phyloP scores from a whole-genome alignment of 1,140 invertebrate genomes.

The Drosophila persimilis region DNA sequence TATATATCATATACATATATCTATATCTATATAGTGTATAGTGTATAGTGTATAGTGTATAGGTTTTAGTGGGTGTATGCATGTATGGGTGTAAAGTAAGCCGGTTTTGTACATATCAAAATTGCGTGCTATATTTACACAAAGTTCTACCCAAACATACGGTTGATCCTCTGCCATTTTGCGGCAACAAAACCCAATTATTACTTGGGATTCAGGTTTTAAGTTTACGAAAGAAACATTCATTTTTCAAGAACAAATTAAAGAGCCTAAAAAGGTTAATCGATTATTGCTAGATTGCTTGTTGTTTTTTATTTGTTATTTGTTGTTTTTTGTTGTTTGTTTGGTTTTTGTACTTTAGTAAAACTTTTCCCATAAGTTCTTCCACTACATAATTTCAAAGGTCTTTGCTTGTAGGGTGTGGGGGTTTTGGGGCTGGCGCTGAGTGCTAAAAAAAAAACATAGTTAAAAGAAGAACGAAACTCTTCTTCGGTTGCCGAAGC shows the following conservation, averaged over 20 bases:
- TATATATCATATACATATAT: constrained; percentile 38
- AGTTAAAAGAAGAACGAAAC: constrained; percentile 7
- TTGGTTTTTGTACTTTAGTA: constrained; percentile 76
- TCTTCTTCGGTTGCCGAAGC: no score
- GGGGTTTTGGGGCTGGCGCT: no score
- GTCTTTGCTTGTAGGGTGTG: no score
- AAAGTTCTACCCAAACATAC: constrained; percentile 1
- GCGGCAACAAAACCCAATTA: no score
- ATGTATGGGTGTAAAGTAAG: constrained; percentile 44
- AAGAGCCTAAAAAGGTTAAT: constrained; percentile 40
- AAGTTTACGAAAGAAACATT: constrained; percentile 4
- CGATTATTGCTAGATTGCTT: constrained; percentile 73
- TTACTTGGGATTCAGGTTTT: constrained; percentile 31
- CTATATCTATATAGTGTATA: constrained; percentile 28
- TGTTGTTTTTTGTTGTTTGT: constrained; percentile 27
- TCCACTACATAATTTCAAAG: neutral
- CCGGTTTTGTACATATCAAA: constrained; percentile 54
- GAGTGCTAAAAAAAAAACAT: constrained; percentile 6
- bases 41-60: constrained; percentile 25
- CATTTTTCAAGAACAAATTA: constrained; percentile 17
- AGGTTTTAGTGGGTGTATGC: constrained; percentile 29
- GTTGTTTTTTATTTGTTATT: constrained; percentile 10
- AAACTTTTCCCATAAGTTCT: constrained; percentile 39
- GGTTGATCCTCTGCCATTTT: no score
- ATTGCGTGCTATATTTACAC: constrained; percentile 47